These are phyloP conservation scores for Myripristis murdjan DNA, from an alignment of 2,797 vertebrate species.

Conservation along the genomic window DNA sequence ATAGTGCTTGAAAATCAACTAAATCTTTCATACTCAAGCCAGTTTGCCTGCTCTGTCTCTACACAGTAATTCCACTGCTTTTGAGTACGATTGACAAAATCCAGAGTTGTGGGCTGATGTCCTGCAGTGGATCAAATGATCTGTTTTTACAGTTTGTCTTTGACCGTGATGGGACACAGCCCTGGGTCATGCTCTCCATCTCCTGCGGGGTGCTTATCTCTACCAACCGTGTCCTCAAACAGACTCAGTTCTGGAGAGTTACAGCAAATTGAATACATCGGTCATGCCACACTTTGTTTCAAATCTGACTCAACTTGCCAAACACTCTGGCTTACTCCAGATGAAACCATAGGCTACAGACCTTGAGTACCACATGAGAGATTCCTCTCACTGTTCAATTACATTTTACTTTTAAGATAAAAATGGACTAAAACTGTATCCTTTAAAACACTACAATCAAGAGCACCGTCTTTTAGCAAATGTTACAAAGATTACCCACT, in stretches of 20 bases:
- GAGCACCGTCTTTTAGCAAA: not conserved
- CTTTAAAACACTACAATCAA: not conserved
- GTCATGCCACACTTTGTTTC: constrained; percentile 28
- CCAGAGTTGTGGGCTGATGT: constrained; percentile 1
- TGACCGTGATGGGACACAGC: constrained; percentile 30
- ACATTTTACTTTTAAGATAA: not conserved
- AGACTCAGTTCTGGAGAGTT: constrained; percentile 12
- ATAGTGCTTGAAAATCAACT: constrained; percentile 13
- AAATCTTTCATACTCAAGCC: constrained; percentile 27
- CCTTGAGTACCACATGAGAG: not conserved
- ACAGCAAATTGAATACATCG: constrained; percentile 33
- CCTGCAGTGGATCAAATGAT: constrained; percentile 31
- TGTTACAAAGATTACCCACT: not conserved
- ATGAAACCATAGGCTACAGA: not conserved
- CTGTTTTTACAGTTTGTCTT: constrained; percentile 16
- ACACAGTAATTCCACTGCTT: constrained; percentile 16
- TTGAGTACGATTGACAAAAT: constrained; percentile 24
- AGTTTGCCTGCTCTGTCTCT: not conserved
- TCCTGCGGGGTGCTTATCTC: not conserved
- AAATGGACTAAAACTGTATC: not conserved
- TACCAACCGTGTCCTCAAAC: constrained; percentile 13
- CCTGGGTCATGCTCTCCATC: constrained; percentile 2
- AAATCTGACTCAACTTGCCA: constrained; percentile 14
- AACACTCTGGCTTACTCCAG: constrained; percentile 2
- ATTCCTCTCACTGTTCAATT: not conserved